A percentile compares a stretch with the other conserved stretches of the same genome.
Conservation (phyloP, 2,797 vertebrate species). For the Gallirallus australis region DNA sequence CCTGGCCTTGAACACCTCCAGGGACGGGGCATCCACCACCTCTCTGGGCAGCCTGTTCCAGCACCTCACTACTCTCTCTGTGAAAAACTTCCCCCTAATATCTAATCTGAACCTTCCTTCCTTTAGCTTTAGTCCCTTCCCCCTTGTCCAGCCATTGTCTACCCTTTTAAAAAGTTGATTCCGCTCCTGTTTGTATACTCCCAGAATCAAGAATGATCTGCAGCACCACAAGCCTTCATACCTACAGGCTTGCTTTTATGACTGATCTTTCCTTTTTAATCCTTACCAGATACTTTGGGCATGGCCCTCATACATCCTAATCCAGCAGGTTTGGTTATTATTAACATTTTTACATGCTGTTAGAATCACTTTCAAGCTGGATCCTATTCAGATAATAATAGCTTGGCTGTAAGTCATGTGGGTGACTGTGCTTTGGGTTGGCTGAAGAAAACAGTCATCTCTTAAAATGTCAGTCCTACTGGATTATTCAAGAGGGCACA, state of each 20-base stretch:
- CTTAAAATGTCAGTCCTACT: background rate
- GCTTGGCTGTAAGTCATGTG: background rate
- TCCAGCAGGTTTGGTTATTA: background rate
- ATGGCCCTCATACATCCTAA: background rate
- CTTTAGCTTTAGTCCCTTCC: too few species aligned
- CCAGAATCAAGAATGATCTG: background rate
- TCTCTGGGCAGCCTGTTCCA: too few species aligned
- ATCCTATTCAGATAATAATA: background rate
- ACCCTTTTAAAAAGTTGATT: too few species aligned
- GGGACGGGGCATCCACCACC: too few species aligned
- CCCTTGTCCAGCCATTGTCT: too few species aligned
- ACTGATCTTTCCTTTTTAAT: background rate
- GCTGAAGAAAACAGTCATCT: background rate
- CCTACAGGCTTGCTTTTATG: background rate
- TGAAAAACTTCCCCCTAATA: too few species aligned
- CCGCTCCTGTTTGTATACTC: too few species aligned
- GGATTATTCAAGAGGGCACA: background rate
- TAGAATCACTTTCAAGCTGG: background rate
- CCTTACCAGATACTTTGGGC: background rate
- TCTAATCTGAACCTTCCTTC: too few species aligned
- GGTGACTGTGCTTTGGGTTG: background rate
- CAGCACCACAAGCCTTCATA: background rate
- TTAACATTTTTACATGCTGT: background rate
- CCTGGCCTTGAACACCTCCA: too few species aligned
- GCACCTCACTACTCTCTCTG: too few species aligned